A percentile compares a stretch with the other conserved stretches of the same genome.
Evolutionary conservation across 2,888 invertebrate genomes (phyloP).

Genomic region (Euclidia mi): DNA sequence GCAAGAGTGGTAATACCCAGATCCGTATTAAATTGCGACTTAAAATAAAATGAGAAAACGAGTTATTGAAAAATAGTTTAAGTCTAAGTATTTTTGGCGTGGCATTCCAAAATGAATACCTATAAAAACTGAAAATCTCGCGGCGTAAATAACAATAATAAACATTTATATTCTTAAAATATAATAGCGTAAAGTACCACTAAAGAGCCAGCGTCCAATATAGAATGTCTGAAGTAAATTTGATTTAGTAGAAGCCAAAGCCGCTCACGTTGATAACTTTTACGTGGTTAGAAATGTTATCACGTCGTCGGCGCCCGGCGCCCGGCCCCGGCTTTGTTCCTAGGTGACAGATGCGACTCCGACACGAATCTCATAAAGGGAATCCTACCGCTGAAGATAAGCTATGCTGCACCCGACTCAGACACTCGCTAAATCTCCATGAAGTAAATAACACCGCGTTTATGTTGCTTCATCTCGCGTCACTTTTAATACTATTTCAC

Average conservation of each 20-base stretch:
- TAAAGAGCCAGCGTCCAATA: conserved; percentile 20
- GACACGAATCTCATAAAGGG: conserved; percentile 61
- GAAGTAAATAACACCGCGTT: conserved; percentile 54
- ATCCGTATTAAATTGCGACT: no score
- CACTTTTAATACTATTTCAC: conserved; percentile 43
- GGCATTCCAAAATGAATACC: no score
- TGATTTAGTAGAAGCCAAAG: conserved; percentile 53
- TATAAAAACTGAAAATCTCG: no score
- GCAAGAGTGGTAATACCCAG: no score
- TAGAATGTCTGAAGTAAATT: conserved; percentile 51
- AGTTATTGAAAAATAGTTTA: no score
- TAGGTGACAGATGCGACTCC: conserved; percentile 69
- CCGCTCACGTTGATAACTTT: conserved; percentile 64
- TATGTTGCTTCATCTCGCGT: conserved; percentile 37
- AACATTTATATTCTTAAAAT: neutral
- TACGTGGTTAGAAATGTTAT: conserved; percentile 74
- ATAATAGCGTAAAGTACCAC: conserved; percentile 3
- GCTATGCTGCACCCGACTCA: conserved; percentile 34
- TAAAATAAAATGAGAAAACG: no score
- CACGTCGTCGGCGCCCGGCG: conserved; percentile 62
- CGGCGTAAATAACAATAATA: no score
- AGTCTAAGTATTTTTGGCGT: no score
- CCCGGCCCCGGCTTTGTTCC: conserved; percentile 69
- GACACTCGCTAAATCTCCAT: conserved; percentile 43
- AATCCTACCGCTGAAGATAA: conserved; percentile 46